A percentile compares a stretch with the other conserved stretches of the same genome.
Evolutionary conservation across 2,888 invertebrate species (phyloP).

Genomic region (Idaea aversata): DNA sequence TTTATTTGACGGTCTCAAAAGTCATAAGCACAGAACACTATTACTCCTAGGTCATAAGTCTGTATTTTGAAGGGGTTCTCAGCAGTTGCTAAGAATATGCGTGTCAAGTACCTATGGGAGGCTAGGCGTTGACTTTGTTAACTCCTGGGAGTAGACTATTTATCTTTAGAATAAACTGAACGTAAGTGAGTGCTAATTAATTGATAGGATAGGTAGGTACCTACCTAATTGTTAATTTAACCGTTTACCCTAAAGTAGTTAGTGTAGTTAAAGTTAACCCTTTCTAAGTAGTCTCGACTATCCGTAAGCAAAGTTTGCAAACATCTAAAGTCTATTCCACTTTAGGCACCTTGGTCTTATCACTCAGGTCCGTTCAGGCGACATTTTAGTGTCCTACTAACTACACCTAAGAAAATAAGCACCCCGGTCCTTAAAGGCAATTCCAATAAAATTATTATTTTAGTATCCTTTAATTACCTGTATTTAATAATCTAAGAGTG

Average conservation of each 20-base stretch:
- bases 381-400: no score
- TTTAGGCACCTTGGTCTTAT: no score
- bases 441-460: no score
- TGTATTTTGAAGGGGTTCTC: no score
- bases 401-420: no score
- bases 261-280: neutral
- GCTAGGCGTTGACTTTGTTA: neutral
- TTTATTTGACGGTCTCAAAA: no score
- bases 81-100: neutral
- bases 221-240: neutral
- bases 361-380: no score
- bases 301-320: neutral
- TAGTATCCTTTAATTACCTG: no score
- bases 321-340: neutral
- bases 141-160: neutral
- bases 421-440: no score
- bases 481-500: no score
- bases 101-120: neutral
- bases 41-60: no score
- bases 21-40: no score
- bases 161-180: neutral
- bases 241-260: neutral
- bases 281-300: neutral
- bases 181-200: conserved; percentile 1
- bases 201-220: neutral